A percentile compares a stretch with the other conserved stretches of the same genome.
Evolutionary conservation across 2,797 vertebrate species (phyloP).

Genomic region (Pelochelys cantorii): DNA sequence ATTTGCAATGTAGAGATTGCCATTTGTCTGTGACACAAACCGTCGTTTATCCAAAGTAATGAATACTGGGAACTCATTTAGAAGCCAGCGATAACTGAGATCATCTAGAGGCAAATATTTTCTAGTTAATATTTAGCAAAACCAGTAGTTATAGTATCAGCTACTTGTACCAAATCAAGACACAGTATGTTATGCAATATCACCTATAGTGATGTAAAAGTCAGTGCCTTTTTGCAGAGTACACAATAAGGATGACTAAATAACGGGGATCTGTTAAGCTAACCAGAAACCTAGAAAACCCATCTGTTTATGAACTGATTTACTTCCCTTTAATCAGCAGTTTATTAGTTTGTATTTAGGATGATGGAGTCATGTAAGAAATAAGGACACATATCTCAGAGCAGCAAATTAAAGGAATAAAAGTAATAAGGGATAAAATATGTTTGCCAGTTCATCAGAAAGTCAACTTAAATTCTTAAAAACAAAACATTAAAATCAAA

Average conservation of each 20-base stretch:
- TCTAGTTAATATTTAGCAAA: conserved; percentile 47
- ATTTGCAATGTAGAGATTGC: conserved; percentile 97
- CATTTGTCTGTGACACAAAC: conserved; percentile 94
- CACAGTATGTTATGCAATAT: background rate
- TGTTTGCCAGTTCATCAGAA: background rate
- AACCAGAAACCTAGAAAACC: background rate
- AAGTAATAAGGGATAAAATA: background rate
- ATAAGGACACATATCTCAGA: background rate
- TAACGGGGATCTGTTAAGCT: background rate
- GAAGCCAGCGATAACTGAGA: conserved; percentile 97
- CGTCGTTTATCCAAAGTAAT: conserved; percentile 92
- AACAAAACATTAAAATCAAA: background rate
- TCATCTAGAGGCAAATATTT: conserved; percentile 83
- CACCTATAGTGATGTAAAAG: background rate
- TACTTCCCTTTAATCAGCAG: background rate
- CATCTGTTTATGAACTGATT: background rate
- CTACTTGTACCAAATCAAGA: background rate
- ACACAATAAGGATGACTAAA: background rate
- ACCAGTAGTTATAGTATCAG: background rate
- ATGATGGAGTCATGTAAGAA: background rate
- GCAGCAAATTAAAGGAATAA: background rate
- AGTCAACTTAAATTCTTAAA: background rate
- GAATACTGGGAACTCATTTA: conserved; percentile 96
- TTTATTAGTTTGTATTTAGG: background rate
- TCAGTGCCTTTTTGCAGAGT: background rate